Evolutionary conservation across 2,113 vertebrate species (phyloP).

Genomic region (Anoplopoma fimbria): DNA sequence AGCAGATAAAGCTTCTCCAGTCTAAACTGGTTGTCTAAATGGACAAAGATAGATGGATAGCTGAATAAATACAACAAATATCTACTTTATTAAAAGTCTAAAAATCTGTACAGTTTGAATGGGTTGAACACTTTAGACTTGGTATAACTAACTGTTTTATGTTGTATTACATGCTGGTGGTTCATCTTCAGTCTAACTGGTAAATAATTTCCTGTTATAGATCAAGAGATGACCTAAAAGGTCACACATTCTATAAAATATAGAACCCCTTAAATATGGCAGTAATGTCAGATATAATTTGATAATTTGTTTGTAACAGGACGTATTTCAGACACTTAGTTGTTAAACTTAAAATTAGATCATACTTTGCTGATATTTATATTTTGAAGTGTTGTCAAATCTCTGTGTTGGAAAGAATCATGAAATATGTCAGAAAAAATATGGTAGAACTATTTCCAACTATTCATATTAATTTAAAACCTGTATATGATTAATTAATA

Average conservation of each 20-base stretch:
- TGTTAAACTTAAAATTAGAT: not conserved
- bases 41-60: not conserved
- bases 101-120: not conserved
- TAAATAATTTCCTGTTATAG: not conserved
- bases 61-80: not conserved
- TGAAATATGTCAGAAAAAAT: not conserved
- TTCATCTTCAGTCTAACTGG: not conserved
- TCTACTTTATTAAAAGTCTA: not conserved
- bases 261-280: not conserved
- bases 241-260: not conserved
- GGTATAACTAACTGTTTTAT: not conserved
- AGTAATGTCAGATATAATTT: not conserved
- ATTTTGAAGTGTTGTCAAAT: not conserved
- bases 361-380: not conserved
- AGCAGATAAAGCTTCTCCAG: not conserved
- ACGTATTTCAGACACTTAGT: not conserved
- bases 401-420: not conserved
- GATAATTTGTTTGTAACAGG: not conserved
- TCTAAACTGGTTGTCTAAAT: conserved; percentile 16
- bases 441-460: not conserved
- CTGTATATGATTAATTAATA: not conserved
- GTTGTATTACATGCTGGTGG: not conserved
- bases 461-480: not conserved
- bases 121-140: not conserved
- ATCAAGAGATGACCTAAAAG: not conserved